These are phyloP conservation scores for Cybosia mesomella DNA, from an alignment of 2,888 invertebrate species.

Conservation along the genomic window DNA sequence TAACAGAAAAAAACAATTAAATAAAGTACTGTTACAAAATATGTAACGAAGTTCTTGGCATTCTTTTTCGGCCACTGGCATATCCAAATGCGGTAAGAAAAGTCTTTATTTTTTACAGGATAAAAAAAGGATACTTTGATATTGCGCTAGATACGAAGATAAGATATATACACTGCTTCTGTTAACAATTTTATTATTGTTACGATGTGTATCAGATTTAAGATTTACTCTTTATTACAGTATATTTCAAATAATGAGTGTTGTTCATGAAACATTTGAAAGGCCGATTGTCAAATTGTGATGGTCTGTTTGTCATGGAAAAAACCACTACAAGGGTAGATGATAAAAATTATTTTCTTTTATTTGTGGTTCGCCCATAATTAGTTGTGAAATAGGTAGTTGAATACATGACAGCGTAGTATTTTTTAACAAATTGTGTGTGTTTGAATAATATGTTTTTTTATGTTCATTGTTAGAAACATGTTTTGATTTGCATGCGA, in stretches of 20 bases:
- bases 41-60: not conserved
- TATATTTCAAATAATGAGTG: not conserved
- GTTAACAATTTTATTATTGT: not conserved
- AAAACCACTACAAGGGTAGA: not conserved
- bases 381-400: not conserved
- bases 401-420: not conserved
- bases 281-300: not conserved
- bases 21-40: not conserved
- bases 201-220: not conserved
- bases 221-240: not conserved
- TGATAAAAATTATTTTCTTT: not conserved
- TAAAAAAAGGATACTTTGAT: not conserved
- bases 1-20: not conserved
- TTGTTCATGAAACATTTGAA: not conserved
- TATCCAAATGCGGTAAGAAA: not conserved
- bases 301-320: not conserved
- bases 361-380: not conserved
- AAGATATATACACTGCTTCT: too few relatives aligned
- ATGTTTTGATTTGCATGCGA: conserved; percentile 57
- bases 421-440: conserved; percentile 2
- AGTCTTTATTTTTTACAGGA: not conserved
- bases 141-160: not conserved
- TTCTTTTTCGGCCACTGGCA: not conserved
- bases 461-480: conserved; percentile 20
- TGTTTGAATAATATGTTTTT: not conserved